Evolutionary conservation across 1,140 invertebrate species (phyloP), one percentile per base, ranked within the genome.

Genomic region (Macrobrachium rosenbergii): DNA sequence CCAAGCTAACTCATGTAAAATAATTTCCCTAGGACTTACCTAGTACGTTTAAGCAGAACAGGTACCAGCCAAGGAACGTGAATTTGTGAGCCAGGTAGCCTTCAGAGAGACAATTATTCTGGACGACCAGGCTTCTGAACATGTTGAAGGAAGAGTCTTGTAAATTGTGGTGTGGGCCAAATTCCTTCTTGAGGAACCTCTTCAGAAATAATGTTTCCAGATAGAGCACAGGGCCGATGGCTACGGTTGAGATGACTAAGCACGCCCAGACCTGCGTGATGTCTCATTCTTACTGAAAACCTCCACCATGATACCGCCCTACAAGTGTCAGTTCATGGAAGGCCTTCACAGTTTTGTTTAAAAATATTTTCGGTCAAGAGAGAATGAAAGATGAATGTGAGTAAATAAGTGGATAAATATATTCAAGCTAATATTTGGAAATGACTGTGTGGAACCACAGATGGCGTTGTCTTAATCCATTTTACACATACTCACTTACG

Each of bases 21-120:
- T n/a, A 77, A 21, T 5, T 5, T 6, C 73, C 19, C 5, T n/a
- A 23, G 19, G 28, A 19, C 77, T 79, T 60, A 79, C 77, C 77
- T 11, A 60, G 28, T n/a, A 79, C 60, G 59, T 79, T 60, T 23
- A 79, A 79, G 58, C 52, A 79, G 59, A 79, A 79, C 7, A 79
- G 77, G 43, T 79, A 79, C 77, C 77, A 79, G 58, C 77, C 16
- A 52, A 79, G 59, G 58, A 79, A 79, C 5, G 62, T 79, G 10
- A 79, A 23, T 17, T 62, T 58, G 6, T 60, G 59, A 14, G 60
- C 45, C 77, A 45, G 59, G 59, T 23, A 37, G 12, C 19, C 37
- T 11, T 52, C 37, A 5, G 8, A 0, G 17, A 79, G 59, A 60
- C 59, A 23, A 28, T 79, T 79, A 60, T 37, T 79, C 77, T 79